Evolutionary conservation across 2,113 vertebrate species (phyloP), one percentile per base, ranked within the genome.

Genomic region (Perccottus glenii): DNA sequence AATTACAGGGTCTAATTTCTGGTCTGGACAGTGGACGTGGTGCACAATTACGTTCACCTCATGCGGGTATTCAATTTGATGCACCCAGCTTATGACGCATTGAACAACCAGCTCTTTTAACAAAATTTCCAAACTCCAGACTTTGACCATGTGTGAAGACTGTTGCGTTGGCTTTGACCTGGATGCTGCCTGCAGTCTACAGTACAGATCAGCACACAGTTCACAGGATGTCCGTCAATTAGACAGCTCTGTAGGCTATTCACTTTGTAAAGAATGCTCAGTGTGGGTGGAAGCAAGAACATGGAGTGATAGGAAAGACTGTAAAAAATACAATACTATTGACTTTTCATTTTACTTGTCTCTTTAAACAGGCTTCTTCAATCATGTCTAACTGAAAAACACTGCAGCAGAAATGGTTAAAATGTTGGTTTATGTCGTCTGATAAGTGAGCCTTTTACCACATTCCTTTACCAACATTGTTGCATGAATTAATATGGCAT

Each of bases 1-100:
- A 86, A 75, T 88, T 77, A 84, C 32, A 40, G 61, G 4, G 35
- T 62, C 19, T 74, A 75, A 84, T 84, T 71, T 72, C 48, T 56
- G 48, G 61, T 77, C 68, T 79, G 77, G 9, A 65, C 74, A 78
- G 65, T 76, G 14, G 32, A 53, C 27, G 50, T 6, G 32, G 71
- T 44, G 52, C 56, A 57, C 68, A 78, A 84, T 82, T 80, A 81
- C 7, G 2, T 49, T 80, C 69, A 80, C 79, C 70, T 81, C 73
- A 59, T 66, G 68, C 60, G 78, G 67, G 77, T 44, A 50, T 85
- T 85, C 50, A 12, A 83, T 87, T 77, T 75, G 27, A 56, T 58
- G 48, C 53, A 63, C 51, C 61, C 53, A 19, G 62, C 66, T 16
- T 32, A 77, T 73, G 78, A 61, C 5, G 51, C 61, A 58, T 60